Percentiles rank a stretch among this genome's conserved stretches.
These are phyloP conservation scores for Endotricha flammealis DNA, from an alignment of 2,888 invertebrate genomes.

Conservation along the genomic window DNA sequence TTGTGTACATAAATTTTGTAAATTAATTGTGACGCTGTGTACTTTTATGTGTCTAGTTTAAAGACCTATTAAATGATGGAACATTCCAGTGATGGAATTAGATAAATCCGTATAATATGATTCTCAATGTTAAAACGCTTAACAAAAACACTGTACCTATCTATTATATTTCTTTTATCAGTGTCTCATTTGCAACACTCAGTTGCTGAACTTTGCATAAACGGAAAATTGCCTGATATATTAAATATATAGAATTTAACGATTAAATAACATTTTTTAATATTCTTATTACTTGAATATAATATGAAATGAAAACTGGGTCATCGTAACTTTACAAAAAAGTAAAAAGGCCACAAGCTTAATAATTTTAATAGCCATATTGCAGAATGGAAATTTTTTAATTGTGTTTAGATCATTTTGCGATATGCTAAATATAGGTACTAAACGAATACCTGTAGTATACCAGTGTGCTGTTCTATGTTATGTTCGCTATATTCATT, in stretches of 20 bases:
- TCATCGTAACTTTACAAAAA: too few relatives aligned
- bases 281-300: too few relatives aligned
- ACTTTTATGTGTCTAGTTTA: slow-evolving; percentile 23
- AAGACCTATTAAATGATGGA: slow-evolving; percentile 25
- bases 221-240: slow-evolving; percentile 36
- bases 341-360: too few relatives aligned
- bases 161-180: slow-evolving; percentile 25
- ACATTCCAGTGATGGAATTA: slow-evolving; percentile 70
- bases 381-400: too few relatives aligned
- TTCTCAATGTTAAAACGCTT: slow-evolving; percentile 14
- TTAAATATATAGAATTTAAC: slow-evolving; percentile 29
- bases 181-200: slow-evolving; percentile 24
- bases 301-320: too few relatives aligned
- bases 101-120: slow-evolving; percentile 41
- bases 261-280: too few relatives aligned
- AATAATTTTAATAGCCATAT: too few relatives aligned
- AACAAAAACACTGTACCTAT: slow-evolving; percentile 13
- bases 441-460: too few relatives aligned
- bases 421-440: too few relatives aligned
- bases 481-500: too few relatives aligned
- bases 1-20: slow-evolving; percentile 43
- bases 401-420: too few relatives aligned
- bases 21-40: slow-evolving; percentile 34
- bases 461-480: too few relatives aligned
- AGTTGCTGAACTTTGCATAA: slow-evolving; percentile 32